These are phyloP conservation scores for Temnothorax ravouxi DNA, from an alignment of 2,888 invertebrate species.

Conservation along the genomic window DNA sequence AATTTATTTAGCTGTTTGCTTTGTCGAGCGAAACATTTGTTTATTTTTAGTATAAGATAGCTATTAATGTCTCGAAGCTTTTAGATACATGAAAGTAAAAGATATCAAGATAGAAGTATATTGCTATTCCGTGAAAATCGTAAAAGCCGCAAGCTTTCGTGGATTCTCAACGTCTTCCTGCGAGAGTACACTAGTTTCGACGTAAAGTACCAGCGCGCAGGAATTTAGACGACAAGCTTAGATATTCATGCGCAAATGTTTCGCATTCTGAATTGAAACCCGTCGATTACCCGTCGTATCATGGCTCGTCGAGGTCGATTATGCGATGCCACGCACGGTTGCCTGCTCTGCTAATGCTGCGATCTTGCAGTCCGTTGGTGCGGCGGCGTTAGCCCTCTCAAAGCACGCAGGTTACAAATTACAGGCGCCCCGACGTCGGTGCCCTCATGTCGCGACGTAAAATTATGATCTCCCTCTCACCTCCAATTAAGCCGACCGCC, in stretches of 20 bases:
- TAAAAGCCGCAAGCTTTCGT: background rate
- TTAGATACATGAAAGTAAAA: background rate
- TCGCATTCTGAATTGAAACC: constrained; percentile 58
- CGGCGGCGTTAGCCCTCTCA: constrained; percentile 64
- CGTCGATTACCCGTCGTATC: constrained; percentile 58
- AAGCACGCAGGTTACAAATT: constrained; percentile 76
- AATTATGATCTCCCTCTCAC: constrained; percentile 77
- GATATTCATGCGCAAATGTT: constrained; percentile 49
- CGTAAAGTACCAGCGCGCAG: background rate
- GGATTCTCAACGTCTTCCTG: background rate
- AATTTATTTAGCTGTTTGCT: too few relatives aligned
- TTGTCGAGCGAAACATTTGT: too few relatives aligned
- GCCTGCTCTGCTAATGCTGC: constrained; percentile 60
- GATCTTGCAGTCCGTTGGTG: constrained; percentile 63
- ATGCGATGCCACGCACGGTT: constrained; percentile 68
- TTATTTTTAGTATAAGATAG: background rate
- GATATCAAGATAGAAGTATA: background rate
- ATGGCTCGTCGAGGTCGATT: constrained; percentile 52
- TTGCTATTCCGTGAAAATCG: background rate
- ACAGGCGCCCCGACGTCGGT: constrained; percentile 73
- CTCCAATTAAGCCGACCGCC: constrained; percentile 70
- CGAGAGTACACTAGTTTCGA: background rate
- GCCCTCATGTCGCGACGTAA: constrained; percentile 76
- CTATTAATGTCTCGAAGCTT: background rate
- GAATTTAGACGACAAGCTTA: constrained; percentile 42